Evolutionary conservation across 2,888 invertebrate genomes (phyloP).

Genomic region (Caradrina clavipalpis): DNA sequence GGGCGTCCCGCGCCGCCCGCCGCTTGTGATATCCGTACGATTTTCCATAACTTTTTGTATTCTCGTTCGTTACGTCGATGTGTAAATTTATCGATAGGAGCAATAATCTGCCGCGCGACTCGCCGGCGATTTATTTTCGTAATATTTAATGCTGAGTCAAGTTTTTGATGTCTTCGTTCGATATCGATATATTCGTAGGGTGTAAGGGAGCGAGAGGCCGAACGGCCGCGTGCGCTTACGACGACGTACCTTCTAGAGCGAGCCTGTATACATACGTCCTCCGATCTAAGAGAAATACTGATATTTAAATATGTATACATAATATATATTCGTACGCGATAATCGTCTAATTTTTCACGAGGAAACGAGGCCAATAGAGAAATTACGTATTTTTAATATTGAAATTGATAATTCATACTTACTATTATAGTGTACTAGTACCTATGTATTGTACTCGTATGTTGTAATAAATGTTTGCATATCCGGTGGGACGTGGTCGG

Average conservation of each 20-base stretch:
- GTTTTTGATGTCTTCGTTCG: constrained; percentile 90
- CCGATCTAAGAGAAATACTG: constrained; percentile 88
- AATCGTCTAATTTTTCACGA: constrained; percentile 89
- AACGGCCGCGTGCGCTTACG: constrained; percentile 89
- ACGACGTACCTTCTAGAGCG: constrained; percentile 90
- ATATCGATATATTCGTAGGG: constrained; percentile 89
- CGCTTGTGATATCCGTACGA: constrained; percentile 91
- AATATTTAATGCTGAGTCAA: constrained; percentile 90
- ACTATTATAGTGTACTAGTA: constrained; percentile 86
- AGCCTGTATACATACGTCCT: constrained; percentile 91
- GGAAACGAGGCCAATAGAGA: constrained; percentile 90
- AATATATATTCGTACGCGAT: constrained; percentile 90
- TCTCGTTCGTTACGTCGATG: constrained; percentile 91
- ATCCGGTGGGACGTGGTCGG: constrained; percentile 89
- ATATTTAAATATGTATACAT: constrained; percentile 90
- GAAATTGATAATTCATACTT: constrained; percentile 89
- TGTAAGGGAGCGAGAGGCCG: constrained; percentile 88
- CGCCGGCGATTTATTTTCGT: constrained; percentile 91
- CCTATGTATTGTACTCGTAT: constrained; percentile 81
- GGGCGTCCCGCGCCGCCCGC: constrained; percentile 91
- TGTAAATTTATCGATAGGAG: constrained; percentile 91
- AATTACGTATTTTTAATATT: constrained; percentile 91
- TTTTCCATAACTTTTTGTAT: constrained; percentile 91
- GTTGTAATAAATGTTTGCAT: constrained; percentile 87
- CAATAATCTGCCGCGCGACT: constrained; percentile 90